Percentiles rank a stretch among this genome's conserved stretches.
phyloP scores from a whole-genome alignment of 2,113 vertebrate species.

The Ameiurus melas region DNA sequence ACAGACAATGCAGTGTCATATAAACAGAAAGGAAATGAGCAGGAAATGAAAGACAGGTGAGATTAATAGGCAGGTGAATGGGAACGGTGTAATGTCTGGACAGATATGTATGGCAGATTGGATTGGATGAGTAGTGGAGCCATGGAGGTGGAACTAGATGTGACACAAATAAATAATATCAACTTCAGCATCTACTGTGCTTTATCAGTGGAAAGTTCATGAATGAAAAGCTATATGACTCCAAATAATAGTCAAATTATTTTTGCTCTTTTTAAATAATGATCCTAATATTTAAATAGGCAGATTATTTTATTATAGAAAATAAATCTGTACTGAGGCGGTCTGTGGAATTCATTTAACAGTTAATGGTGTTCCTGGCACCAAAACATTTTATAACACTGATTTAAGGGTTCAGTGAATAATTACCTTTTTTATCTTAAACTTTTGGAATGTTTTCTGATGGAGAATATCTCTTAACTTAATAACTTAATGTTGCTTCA shows the following conservation, averaged over 20 bases:
- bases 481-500: neutral
- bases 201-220: neutral
- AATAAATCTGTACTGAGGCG: neutral
- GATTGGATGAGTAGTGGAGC: neutral
- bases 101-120: neutral
- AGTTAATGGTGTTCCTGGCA: neutral
- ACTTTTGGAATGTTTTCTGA: neutral
- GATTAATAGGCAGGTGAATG: neutral
- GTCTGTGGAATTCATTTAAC: neutral
- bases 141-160: neutral
- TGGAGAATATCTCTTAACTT: neutral
- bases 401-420: neutral
- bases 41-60: neutral
- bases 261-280: neutral
- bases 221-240: neutral
- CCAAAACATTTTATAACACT: neutral
- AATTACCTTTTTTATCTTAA: neutral
- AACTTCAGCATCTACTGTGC: neutral
- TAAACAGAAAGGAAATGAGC: neutral
- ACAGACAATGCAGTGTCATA: neutral
- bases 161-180: neutral
- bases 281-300: neutral
- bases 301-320: neutral
- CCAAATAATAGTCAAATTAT: neutral
- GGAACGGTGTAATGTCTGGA: neutral